A percentile compares a stretch with the other conserved stretches of the same genome.
Evolutionary conservation across 2,888 invertebrate species (phyloP).

Genomic region (Sphaeridia pumilis): DNA sequence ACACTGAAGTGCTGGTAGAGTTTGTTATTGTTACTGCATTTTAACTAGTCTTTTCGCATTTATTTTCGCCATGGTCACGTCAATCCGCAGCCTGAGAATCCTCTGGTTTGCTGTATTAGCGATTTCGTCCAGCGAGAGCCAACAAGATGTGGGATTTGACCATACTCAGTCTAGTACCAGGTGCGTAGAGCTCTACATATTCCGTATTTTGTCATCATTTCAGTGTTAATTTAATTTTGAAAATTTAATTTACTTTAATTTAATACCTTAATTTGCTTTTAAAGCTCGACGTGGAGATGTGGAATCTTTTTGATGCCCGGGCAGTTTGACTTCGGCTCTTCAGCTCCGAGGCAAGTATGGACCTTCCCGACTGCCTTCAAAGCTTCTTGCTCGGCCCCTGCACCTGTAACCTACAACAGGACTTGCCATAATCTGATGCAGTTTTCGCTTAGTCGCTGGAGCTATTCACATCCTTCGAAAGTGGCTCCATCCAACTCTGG

Average conservation of each 20-base stretch:
- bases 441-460: slow-evolving; percentile 2
- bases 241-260: background rate
- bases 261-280: background rate
- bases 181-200: background rate
- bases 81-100: too few species aligned
- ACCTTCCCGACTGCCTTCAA: slow-evolving; percentile 7
- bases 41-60: too few species aligned
- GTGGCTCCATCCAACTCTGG: background rate
- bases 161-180: background rate
- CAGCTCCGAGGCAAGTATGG: slow-evolving; percentile 1
- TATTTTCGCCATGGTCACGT: too few species aligned
- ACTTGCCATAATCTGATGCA: slow-evolving; percentile 7
- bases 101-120: too few species aligned
- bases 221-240: background rate
- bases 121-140: too few species aligned
- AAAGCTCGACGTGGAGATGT: slow-evolving; percentile 5
- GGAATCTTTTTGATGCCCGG: slow-evolving; percentile 3
- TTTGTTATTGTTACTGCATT: too few species aligned
- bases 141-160: too few species aligned
- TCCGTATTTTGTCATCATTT: background rate
- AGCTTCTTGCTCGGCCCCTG: slow-evolving; percentile 1
- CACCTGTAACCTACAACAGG: slow-evolving; percentile 1
- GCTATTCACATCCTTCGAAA: background rate
- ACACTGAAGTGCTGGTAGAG: too few species aligned
- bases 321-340: background rate